A percentile compares a stretch with the other conserved stretches of the same genome.
These are phyloP conservation scores for Gouania willdenowi DNA, from an alignment of 2,797 vertebrate genomes.

Conservation along the genomic window DNA sequence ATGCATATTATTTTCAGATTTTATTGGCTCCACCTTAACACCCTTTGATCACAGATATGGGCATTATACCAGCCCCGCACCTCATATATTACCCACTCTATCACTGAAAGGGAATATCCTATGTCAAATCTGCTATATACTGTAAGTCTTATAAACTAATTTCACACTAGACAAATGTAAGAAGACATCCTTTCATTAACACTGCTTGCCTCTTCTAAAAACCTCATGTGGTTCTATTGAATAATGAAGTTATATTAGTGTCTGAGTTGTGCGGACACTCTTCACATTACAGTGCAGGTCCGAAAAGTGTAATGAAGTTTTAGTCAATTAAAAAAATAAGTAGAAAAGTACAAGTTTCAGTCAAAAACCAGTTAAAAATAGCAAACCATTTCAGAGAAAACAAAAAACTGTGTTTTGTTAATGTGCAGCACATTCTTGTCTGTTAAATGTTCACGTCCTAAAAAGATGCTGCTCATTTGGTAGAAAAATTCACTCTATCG, in stretches of 20 bases:
- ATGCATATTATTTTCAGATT: slow-evolving; percentile 2
- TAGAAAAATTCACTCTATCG: not conserved
- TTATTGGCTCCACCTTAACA: not conserved
- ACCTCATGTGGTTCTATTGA: slow-evolving; percentile 9
- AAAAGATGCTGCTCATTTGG: no score
- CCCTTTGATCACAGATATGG: not conserved
- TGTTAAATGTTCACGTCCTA: no score
- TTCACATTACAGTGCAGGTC: no score
- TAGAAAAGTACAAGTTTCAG: no score
- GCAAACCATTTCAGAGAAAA: no score
- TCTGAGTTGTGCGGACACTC: slow-evolving; percentile 9
- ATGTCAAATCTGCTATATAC: slow-evolving; percentile 33
- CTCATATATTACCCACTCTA: slow-evolving; percentile 12
- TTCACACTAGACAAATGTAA: slow-evolving; percentile 26
- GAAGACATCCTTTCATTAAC: slow-evolving; percentile 26
- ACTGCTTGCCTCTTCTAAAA: slow-evolving; percentile 3
- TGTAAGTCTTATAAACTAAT: slow-evolving; percentile 48
- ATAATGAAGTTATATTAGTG: slow-evolving; percentile 37
- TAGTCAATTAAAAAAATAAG: no score
- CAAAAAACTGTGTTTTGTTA: no score
- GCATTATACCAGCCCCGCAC: slow-evolving; percentile 2
- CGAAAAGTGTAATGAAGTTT: no score
- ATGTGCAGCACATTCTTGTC: no score
- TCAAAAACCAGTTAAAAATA: no score
- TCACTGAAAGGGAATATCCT: slow-evolving; percentile 37